phyloP scores from a whole-genome alignment of 1,140 invertebrate species.

The Aphelinus certus region DNA sequence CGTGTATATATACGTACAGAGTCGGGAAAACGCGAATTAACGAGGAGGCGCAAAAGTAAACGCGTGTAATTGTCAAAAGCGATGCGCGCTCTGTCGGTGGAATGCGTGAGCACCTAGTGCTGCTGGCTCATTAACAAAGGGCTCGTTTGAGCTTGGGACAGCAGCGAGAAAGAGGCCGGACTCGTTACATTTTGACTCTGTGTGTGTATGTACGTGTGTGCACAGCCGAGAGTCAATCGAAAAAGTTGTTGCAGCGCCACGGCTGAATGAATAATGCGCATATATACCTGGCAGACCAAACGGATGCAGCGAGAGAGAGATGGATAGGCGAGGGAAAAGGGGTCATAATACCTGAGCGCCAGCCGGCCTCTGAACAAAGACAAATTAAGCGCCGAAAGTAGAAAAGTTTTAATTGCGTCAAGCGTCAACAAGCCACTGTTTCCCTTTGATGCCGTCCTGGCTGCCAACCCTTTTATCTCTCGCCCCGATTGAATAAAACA shows the following conservation, averaged over 20 bases:
- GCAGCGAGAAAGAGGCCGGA: not conserved
- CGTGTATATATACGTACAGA: no score
- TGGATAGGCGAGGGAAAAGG: slow-evolving; percentile 27
- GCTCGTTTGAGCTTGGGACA: not conserved
- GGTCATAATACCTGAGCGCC: slow-evolving; percentile 34
- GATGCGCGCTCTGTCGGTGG: no score
- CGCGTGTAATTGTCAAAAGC: no score
- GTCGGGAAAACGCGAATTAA: no score
- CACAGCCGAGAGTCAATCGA: slow-evolving; percentile 17
- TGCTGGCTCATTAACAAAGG: slow-evolving; percentile 1
- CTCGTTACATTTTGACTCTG: slow-evolving; percentile 1
- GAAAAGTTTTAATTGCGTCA: slow-evolving; percentile 64
- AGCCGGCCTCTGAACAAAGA: slow-evolving; percentile 49
- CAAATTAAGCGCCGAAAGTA: slow-evolving; percentile 57
- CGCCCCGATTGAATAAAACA: no score
- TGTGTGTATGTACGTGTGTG: not conserved
- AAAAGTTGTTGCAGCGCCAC: slow-evolving; percentile 7
- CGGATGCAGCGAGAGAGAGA: not conserved
- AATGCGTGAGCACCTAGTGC: no score
- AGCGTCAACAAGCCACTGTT: slow-evolving; percentile 39
- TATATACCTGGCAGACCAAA: not conserved
- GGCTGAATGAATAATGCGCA: slow-evolving; percentile 16
- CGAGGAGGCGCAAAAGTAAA: no score
- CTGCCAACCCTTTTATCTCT: no score
- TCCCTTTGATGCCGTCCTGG: slow-evolving; percentile 37